A percentile compares a stretch with the other conserved stretches of the same genome.
Conservation (phyloP, 2,888 invertebrate genomes). For the Didymodactylos carnosus region DNA sequence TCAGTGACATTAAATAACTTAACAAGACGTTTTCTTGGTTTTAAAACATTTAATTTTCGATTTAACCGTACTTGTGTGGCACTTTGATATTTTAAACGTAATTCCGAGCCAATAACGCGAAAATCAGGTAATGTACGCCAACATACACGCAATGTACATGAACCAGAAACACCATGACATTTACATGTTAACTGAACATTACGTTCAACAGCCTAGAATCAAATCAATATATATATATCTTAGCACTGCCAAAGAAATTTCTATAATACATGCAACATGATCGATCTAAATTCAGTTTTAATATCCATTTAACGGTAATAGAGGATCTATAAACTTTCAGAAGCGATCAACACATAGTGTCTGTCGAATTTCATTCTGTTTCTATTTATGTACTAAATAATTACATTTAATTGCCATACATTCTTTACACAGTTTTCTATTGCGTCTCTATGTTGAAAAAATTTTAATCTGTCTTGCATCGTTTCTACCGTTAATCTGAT, state of each 20-base stretch:
- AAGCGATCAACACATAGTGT: too few species aligned
- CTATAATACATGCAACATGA: too few species aligned
- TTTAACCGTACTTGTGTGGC: constrained; percentile 5
- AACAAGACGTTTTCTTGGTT: constrained; percentile 19
- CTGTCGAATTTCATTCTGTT: too few species aligned
- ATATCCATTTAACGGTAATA: too few species aligned
- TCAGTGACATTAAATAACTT: constrained; percentile 46
- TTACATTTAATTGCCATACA: too few species aligned
- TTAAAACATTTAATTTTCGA: neutral
- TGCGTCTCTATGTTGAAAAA: too few species aligned
- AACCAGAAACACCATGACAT: constrained; percentile 37
- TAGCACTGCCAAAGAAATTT: too few species aligned
- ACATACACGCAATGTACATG: constrained; percentile 35
- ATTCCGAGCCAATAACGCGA: constrained; percentile 26
- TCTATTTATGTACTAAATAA: neutral
- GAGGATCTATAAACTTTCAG: too few species aligned
- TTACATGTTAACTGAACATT: constrained; percentile 33
- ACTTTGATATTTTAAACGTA: constrained; percentile 1
- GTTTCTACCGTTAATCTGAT: too few species aligned
- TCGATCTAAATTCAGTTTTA: too few species aligned
- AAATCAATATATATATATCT: neutral
- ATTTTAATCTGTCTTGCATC: too few species aligned
- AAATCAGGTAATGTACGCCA: constrained; percentile 35
- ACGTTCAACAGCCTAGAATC: constrained; percentile 29
- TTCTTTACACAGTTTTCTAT: too few species aligned